Conservation (phyloP, 2,888 invertebrate species). For the Lochmaea crataegi region DNA sequence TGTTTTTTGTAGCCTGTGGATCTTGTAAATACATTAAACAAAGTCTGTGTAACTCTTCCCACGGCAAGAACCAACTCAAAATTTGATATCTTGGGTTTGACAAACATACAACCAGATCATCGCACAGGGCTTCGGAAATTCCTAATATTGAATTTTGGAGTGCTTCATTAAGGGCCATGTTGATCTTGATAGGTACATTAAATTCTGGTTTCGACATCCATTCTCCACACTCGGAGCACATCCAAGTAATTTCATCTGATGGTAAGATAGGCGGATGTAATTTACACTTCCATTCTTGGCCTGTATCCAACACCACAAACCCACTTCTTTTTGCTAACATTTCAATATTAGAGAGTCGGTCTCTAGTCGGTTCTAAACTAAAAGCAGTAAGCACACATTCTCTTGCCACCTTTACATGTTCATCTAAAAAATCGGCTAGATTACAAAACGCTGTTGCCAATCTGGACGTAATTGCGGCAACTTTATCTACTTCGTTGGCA, state of each 20-base stretch:
- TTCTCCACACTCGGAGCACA: constrained; percentile 61
- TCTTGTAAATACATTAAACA: constrained; percentile 70
- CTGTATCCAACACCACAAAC: constrained; percentile 63
- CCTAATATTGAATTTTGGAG: constrained; percentile 73
- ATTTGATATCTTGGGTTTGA: constrained; percentile 79
- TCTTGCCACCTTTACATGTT: constrained; percentile 72
- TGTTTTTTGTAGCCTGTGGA: constrained; percentile 72
- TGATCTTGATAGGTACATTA: constrained; percentile 57
- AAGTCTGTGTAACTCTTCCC: constrained; percentile 69
- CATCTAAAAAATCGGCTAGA: constrained; percentile 71
- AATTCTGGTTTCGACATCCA: constrained; percentile 61
- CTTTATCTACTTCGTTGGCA: constrained; percentile 67
- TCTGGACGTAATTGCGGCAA: constrained; percentile 70
- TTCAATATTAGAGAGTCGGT: constrained; percentile 71
- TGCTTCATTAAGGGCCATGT: constrained; percentile 64
- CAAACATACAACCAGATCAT: constrained; percentile 77
- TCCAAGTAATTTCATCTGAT: constrained; percentile 59
- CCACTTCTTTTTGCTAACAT: constrained; percentile 68
- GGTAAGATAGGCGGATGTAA: constrained; percentile 59
- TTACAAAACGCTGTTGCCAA: constrained; percentile 74
- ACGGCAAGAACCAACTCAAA: constrained; percentile 76
- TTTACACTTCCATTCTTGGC: constrained; percentile 62
- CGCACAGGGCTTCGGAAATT: constrained; percentile 73
- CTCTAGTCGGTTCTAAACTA: constrained; percentile 76
- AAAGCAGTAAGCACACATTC: constrained; percentile 83